phyloP scores from a whole-genome alignment of 92 coral and sea anemone genomes.

The Porites rus region DNA sequence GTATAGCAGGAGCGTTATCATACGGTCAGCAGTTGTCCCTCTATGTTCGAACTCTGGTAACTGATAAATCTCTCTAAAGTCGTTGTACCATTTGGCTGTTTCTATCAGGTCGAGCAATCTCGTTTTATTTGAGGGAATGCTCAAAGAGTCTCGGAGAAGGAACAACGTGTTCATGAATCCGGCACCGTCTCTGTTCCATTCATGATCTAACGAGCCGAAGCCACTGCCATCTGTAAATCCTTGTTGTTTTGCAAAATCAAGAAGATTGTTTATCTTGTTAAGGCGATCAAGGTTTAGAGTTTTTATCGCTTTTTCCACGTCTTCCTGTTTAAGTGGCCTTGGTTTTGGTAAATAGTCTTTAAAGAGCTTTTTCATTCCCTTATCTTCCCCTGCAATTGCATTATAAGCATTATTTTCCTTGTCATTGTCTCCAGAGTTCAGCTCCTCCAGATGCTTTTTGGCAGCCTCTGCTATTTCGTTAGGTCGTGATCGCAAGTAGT shows the following conservation, averaged over 20 bases:
- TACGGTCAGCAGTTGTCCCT: slow-evolving; percentile 86
- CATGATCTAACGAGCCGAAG: slow-evolving; percentile 67
- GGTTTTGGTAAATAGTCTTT: background rate
- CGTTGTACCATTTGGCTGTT: slow-evolving; percentile 83
- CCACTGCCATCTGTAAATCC: slow-evolving; percentile 80
- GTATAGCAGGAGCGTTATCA: slow-evolving; percentile 70
- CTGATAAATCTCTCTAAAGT: slow-evolving; percentile 84
- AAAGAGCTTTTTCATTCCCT: slow-evolving; percentile 2
- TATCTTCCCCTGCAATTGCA: slow-evolving; percentile 38
- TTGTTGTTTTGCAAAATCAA: slow-evolving; percentile 61
- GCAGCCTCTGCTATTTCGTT: slow-evolving; percentile 39
- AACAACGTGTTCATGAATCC: slow-evolving; percentile 75
- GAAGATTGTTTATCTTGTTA: slow-evolving; percentile 34
- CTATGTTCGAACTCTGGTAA: slow-evolving; percentile 27
- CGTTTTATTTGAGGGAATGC: background rate
- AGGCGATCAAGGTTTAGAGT: slow-evolving; percentile 20
- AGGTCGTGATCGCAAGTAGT: slow-evolving; percentile 57
- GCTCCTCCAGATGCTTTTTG: slow-evolving; percentile 6
- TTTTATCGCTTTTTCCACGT: background rate
- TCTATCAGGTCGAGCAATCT: slow-evolving; percentile 30
- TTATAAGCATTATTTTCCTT: background rate
- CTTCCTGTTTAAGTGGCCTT: background rate
- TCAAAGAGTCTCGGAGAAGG: slow-evolving; percentile 49
- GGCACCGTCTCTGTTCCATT: slow-evolving; percentile 68
- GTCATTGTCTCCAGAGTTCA: slow-evolving; percentile 5